A percentile compares a stretch with the other conserved stretches of the same genome.
phyloP scores from a whole-genome alignment of 1,140 invertebrate species.

The Magallana gigas region DNA sequence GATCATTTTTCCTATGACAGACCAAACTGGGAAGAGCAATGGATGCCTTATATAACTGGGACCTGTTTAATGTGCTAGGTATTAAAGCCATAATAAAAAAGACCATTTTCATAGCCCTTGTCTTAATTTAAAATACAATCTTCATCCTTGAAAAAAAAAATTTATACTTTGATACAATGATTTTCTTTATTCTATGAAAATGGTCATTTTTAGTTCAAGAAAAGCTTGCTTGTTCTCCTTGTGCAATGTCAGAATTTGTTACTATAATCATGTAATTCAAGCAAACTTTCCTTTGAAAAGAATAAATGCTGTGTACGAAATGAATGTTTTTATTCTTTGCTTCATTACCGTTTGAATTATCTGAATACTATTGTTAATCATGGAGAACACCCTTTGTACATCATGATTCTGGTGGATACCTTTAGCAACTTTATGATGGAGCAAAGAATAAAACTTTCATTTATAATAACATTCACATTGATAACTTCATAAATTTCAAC shows the following conservation, averaged over 20 bases:
- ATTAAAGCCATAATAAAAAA: not conserved
- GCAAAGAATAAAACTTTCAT: not conserved
- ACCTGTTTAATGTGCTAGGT: not conserved
- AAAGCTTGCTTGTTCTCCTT: not conserved
- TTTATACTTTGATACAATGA: not conserved
- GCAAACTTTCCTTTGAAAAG: too few species aligned
- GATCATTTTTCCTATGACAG: not conserved
- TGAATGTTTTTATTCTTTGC: too few species aligned
- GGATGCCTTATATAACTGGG: not conserved
- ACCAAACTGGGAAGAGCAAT: conserved; percentile 29
- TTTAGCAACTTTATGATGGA: not conserved
- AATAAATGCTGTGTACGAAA: too few species aligned
- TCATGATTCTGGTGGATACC: too few species aligned
- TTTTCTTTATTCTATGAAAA: not conserved
- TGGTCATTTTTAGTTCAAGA: conserved; percentile 9
- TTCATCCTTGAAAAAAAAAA: not conserved
- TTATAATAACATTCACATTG: too few species aligned
- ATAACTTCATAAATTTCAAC: too few species aligned
- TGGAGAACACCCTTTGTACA: too few species aligned
- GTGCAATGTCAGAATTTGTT: too few species aligned
- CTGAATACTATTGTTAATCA: too few species aligned
- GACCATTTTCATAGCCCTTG: not conserved
- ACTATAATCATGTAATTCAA: too few species aligned
- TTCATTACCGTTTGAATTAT: too few species aligned
- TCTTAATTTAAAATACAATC: not conserved